Percentiles rank a stretch among this genome's conserved stretches.
These are phyloP conservation scores for Caerostris extrusa DNA, from an alignment of 1,140 invertebrate genomes.

Conservation along the genomic window DNA sequence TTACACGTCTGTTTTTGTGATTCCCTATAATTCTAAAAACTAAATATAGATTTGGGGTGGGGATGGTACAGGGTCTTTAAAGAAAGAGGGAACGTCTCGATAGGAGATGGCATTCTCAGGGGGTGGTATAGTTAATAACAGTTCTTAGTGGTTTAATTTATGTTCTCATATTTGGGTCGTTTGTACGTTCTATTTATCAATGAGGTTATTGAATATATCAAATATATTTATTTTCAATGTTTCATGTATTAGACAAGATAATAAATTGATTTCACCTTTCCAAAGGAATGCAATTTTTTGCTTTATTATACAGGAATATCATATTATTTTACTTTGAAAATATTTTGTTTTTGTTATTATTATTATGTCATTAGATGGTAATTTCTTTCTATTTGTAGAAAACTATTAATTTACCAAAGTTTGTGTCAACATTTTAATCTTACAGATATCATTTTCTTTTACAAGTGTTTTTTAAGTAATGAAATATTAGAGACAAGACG, in stretches of 20 bases:
- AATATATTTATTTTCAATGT: background rate
- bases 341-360: too few species aligned
- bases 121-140: conserved; percentile 10
- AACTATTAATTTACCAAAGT: too few species aligned
- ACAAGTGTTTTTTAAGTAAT: too few species aligned
- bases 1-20: background rate
- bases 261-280: background rate
- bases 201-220: background rate
- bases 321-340: too few species aligned
- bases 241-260: background rate
- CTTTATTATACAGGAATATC: background rate
- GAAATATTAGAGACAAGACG: too few species aligned
- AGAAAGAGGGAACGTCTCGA: background rate
- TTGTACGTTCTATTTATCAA: conserved; percentile 6
- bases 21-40: background rate
- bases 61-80: too few species aligned
- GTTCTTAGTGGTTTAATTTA: background rate
- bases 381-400: too few species aligned
- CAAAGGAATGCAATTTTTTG: background rate
- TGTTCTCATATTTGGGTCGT: background rate
- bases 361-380: too few species aligned
- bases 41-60: background rate
- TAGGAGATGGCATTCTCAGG: conserved; percentile 19
- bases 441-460: too few species aligned
- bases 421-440: too few species aligned